Conservation (phyloP, 2,113 vertebrate species). For the Mus spicilegus region DNA sequence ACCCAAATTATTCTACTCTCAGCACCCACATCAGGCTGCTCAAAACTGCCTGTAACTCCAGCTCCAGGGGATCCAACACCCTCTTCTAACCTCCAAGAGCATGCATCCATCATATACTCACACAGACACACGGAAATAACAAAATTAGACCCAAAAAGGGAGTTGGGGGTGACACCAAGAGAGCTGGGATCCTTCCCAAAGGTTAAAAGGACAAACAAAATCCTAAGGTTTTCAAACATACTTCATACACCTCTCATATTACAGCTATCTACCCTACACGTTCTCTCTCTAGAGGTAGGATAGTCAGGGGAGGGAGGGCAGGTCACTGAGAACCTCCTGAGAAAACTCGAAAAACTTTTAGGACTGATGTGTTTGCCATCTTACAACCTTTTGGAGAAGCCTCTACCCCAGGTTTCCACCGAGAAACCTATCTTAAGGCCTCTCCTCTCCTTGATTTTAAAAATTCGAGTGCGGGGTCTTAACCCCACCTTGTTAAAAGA, state of each 20-base stretch:
- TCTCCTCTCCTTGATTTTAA: slow-evolving; percentile 2
- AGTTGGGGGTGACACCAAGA: background rate
- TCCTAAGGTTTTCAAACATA: slow-evolving; percentile 46
- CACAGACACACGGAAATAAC: background rate
- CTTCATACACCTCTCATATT: background rate
- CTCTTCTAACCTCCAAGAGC: background rate
- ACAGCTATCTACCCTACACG: background rate
- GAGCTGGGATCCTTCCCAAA: background rate
- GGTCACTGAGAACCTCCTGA: background rate
- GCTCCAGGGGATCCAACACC: background rate
- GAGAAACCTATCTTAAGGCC: background rate
- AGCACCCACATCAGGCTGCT: background rate
- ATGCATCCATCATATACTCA: background rate
- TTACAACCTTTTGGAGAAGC: background rate
- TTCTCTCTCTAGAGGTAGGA: background rate
- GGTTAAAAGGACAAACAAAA: background rate
- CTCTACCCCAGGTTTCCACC: background rate
- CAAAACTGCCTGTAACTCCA: background rate
- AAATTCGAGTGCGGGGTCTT: background rate
- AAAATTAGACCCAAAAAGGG: background rate
- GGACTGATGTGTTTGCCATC: background rate
- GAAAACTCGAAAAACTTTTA: slow-evolving; percentile 4
- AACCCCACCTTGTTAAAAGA: background rate
- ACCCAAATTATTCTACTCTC: background rate
- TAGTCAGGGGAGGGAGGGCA: background rate